phyloP scores from a whole-genome alignment of 2,888 invertebrate species.

The Drosophila kokeensis region DNA sequence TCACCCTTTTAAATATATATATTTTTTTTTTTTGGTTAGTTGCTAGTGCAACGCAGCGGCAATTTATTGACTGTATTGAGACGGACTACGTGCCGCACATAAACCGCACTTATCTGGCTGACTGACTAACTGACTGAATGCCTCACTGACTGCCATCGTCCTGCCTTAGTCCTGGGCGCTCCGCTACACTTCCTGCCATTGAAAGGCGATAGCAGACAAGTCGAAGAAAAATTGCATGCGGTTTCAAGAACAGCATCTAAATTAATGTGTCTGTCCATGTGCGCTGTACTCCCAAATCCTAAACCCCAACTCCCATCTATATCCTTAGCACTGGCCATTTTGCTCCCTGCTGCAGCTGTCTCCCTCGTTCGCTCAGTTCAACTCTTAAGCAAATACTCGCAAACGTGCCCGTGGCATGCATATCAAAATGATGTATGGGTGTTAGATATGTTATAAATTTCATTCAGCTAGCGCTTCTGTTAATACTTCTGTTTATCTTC shows the following conservation, averaged over 20 bases:
- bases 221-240: slow-evolving; percentile 80
- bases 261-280: slow-evolving; percentile 74
- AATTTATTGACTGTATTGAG: slow-evolving; percentile 80
- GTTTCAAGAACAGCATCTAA: slow-evolving; percentile 74
- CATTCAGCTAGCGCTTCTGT: slow-evolving; percentile 53
- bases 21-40: slow-evolving; percentile 49
- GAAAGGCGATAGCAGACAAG: slow-evolving; percentile 73
- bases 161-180: slow-evolving; percentile 13
- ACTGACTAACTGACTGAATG: slow-evolving; percentile 72
- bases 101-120: slow-evolving; percentile 79
- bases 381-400: slow-evolving; percentile 72
- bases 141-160: slow-evolving; percentile 13
- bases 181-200: slow-evolving; percentile 62
- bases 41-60: slow-evolving; percentile 64
- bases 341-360: slow-evolving; percentile 14
- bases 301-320: neutral
- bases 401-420: slow-evolving; percentile 67
- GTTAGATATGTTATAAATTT: slow-evolving; percentile 80
- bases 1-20: neutral
- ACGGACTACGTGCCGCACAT: slow-evolving; percentile 77
- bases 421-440: slow-evolving; percentile 78
- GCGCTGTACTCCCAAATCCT: slow-evolving; percentile 28
- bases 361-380: slow-evolving; percentile 2
- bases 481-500: slow-evolving; percentile 23
- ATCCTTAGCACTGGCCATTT: neutral